phyloP scores from a whole-genome alignment of 2,888 invertebrate genomes.

The Oxycera nigricornis region DNA sequence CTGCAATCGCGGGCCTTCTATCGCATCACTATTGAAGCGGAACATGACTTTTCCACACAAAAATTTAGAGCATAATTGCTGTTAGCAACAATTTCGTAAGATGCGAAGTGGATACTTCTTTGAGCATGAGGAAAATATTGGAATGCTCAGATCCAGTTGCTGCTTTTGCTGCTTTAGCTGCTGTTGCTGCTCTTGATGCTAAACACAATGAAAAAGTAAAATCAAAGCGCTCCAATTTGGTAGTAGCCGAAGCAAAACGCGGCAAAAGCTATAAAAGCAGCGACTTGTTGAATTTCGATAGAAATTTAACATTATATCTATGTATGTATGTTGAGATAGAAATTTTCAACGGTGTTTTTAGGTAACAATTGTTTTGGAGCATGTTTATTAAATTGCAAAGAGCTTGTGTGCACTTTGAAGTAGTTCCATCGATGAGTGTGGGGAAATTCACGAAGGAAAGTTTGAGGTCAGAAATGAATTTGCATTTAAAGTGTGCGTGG shows the following conservation, averaged over 20 bases:
- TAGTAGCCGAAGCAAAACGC: neutral
- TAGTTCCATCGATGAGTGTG: neutral
- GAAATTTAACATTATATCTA: neutral
- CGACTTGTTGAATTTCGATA: neutral
- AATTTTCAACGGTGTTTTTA: conserved; percentile 21
- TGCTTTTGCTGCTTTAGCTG: neutral
- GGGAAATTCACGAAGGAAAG: neutral
- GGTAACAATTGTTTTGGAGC: neutral
- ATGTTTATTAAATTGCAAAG: neutral
- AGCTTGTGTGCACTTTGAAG: neutral
- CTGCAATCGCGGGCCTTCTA: neutral
- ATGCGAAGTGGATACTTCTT: neutral
- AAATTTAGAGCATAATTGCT: conserved; percentile 16
- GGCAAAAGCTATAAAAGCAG: too few relatives aligned
- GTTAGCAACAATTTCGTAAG: neutral
- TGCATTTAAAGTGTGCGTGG: neutral
- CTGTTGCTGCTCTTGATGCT: neutral
- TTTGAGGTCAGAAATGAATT: neutral
- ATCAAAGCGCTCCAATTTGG: neutral
- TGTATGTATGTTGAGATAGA: neutral
- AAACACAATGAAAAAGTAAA: neutral
- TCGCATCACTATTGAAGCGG: neutral
- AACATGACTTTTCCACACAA: neutral
- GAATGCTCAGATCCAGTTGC: neutral
- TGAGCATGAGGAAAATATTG: neutral